Conservation (phyloP, 2,113 vertebrate genomes). For the Crotalus viridis region DNA sequence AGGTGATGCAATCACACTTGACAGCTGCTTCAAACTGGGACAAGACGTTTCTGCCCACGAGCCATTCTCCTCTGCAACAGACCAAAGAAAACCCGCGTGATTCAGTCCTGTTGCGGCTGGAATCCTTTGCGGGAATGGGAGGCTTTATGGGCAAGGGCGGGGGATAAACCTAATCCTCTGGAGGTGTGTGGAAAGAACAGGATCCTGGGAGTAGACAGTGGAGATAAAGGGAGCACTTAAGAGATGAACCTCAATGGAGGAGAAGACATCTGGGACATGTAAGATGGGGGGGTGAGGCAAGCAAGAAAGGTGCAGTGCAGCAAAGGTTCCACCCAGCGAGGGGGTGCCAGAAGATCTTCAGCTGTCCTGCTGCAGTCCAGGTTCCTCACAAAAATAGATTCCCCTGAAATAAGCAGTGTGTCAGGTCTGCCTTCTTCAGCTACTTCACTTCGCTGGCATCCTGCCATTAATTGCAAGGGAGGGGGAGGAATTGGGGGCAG, state of each 20-base stretch:
- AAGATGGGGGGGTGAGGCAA: not conserved
- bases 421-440: not conserved
- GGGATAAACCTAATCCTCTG: not conserved
- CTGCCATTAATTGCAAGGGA: not conserved
- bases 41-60: not conserved
- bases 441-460: not conserved
- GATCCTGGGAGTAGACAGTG: not conserved
- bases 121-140: not conserved
- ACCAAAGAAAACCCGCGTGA: not conserved
- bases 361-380: not conserved
- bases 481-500: not conserved
- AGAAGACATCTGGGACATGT: not conserved
- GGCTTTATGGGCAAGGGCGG: not conserved
- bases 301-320: not conserved
- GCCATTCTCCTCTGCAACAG: not conserved
- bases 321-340: not conserved
- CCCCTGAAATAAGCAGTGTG: not conserved
- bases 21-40: not conserved
- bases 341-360: not conserved
- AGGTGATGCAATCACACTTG: not conserved
- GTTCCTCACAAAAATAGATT: not conserved
- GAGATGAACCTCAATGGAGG: not conserved
- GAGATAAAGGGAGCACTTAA: not conserved
- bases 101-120: not conserved
- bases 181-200: not conserved